Evolutionary conservation across 2,888 invertebrate genomes (phyloP).

Genomic region (Adelphocoris suturalis): DNA sequence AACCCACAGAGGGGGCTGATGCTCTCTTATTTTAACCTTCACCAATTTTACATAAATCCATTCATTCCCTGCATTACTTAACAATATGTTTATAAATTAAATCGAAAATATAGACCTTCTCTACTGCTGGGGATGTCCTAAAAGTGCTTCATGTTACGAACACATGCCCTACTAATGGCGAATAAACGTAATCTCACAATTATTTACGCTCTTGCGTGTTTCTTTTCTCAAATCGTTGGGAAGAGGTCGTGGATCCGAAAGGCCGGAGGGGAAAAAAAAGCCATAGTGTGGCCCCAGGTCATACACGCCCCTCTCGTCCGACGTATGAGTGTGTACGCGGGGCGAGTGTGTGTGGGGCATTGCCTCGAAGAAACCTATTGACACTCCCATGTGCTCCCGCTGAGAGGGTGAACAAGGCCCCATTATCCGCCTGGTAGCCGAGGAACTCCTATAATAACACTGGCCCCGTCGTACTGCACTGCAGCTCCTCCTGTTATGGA

Average conservation of each 20-base stretch:
- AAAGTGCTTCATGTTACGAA: too few relatives aligned
- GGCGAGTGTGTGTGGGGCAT: background rate
- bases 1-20: too few relatives aligned
- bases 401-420: conserved; percentile 39
- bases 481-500: conserved; percentile 16
- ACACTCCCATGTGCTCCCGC: conserved; percentile 38
- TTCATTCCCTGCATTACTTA: too few relatives aligned
- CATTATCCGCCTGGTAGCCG: conserved; percentile 25
- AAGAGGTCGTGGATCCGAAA: background rate
- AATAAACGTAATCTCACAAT: too few relatives aligned
- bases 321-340: background rate
- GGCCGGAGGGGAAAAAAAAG: background rate
- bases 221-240: background rate
- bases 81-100: too few relatives aligned
- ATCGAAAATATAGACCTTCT: too few relatives aligned
- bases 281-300: conserved; percentile 27
- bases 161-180: too few relatives aligned
- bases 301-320: conserved; percentile 1
- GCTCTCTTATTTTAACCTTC: too few relatives aligned
- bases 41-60: too few relatives aligned
- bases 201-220: too few relatives aligned
- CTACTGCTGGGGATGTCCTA: too few relatives aligned
- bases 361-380: conserved; percentile 39
- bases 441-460: conserved; percentile 17
- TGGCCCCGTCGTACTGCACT: conserved; percentile 22